Conservation (phyloP, 2,113 vertebrate species). For the Platichthys flesus region DNA sequence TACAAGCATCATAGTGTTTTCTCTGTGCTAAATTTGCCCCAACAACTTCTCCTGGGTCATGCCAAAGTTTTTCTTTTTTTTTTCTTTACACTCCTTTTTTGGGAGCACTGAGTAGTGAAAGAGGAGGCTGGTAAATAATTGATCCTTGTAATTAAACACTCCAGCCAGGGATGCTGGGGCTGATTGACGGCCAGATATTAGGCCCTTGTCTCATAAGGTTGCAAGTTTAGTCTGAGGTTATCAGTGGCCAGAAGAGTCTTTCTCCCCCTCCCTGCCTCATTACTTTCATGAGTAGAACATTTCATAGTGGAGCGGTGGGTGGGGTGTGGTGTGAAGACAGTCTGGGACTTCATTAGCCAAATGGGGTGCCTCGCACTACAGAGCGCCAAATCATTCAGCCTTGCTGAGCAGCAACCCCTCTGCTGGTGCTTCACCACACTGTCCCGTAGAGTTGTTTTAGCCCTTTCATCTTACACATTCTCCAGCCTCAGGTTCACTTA, state of each 20-base stretch:
- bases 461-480: slow-evolving; percentile 47
- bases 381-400: slow-evolving; percentile 76
- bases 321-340: slow-evolving; percentile 83
- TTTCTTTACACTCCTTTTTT: slow-evolving; percentile 75
- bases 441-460: slow-evolving; percentile 56
- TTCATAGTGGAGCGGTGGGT: slow-evolving; percentile 79
- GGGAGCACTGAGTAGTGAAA: slow-evolving; percentile 81
- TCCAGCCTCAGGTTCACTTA: slow-evolving; percentile 37
- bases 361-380: slow-evolving; percentile 76
- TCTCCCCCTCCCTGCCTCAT: slow-evolving; percentile 82
- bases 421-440: slow-evolving; percentile 61
- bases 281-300: slow-evolving; percentile 87
- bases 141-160: slow-evolving; percentile 88
- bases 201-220: slow-evolving; percentile 84
- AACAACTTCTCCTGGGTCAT: slow-evolving; percentile 33
- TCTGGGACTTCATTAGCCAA: slow-evolving; percentile 85
- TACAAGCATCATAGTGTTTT: slow-evolving; percentile 14
- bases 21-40: slow-evolving; percentile 29
- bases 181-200: slow-evolving; percentile 87
- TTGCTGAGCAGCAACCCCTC: slow-evolving; percentile 72
- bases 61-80: slow-evolving; percentile 37
- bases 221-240: slow-evolving; percentile 86
- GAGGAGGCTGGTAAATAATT: slow-evolving; percentile 86
- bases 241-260: slow-evolving; percentile 83
- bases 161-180: slow-evolving; percentile 82